A percentile compares a stretch with the other conserved stretches of the same genome.
These are phyloP conservation scores for Bicyclus anynana DNA, from an alignment of 1,140 invertebrate species.

Conservation along the genomic window DNA sequence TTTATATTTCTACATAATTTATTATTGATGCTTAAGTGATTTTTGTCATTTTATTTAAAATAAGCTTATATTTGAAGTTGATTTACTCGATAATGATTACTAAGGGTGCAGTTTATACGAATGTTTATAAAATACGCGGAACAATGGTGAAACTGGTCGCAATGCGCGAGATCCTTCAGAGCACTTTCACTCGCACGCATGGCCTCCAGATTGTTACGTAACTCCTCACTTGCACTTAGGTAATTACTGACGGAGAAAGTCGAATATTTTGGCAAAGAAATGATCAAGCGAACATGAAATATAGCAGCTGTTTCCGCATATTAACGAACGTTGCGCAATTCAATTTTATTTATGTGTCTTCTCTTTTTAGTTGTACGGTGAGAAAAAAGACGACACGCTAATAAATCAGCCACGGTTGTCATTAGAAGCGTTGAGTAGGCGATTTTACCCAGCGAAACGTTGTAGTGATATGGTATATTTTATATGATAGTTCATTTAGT, in stretches of 20 bases:
- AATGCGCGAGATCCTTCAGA: conserved; percentile 32
- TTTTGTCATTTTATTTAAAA: no score
- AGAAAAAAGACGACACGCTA: not conserved
- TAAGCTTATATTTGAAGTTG: no score
- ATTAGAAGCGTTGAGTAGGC: not conserved
- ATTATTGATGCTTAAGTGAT: no score
- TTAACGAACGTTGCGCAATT: conserved; percentile 43
- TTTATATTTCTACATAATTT: no score
- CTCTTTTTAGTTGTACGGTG: not conserved
- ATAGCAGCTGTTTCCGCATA: conserved; percentile 43
- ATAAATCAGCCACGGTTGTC: not conserved
- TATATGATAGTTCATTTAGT: no score
- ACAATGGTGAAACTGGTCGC: conserved; percentile 17
- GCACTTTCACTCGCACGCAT: conserved; percentile 54
- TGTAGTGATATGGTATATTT: no score
- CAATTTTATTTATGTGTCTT: conserved; percentile 15
- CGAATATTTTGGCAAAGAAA: conserved; percentile 54
- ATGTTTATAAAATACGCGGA: not conserved
- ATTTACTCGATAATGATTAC: no score
- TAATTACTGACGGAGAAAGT: conserved; percentile 62
- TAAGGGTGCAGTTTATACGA: not conserved
- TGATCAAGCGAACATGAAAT: conserved; percentile 45
- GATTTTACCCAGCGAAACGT: not conserved
- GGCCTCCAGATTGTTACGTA: conserved; percentile 50
- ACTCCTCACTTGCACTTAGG: conserved; percentile 40